Evolutionary conservation across 2,797 vertebrate genomes (phyloP).

Genomic region (Pipistrellus pipistrellus): DNA sequence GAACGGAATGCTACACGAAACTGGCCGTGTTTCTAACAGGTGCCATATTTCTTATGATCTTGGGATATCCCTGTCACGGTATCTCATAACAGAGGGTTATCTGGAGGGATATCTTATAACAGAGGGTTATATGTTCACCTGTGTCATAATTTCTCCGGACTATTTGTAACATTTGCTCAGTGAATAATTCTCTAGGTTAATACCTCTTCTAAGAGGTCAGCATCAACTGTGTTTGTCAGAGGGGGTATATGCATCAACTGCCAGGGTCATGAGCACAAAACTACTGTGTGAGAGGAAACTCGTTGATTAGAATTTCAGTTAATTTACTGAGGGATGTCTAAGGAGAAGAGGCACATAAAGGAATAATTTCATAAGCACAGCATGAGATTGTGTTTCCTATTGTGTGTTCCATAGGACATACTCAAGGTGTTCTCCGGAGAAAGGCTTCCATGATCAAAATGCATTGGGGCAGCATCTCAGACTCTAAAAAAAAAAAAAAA

Average conservation of each 20-base stretch:
- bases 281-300: neutral
- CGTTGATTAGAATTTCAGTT: neutral
- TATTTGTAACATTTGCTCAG: neutral
- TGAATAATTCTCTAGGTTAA: constrained; percentile 14
- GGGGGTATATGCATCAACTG: neutral
- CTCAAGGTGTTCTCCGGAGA: neutral
- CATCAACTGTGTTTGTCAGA: neutral
- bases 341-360: neutral
- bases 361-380: neutral
- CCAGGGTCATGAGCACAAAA: neutral
- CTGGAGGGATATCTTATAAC: neutral
- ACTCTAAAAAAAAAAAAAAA: too few species aligned
- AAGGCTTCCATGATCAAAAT: neutral
- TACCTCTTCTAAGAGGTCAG: constrained; percentile 45
- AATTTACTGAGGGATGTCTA: neutral
- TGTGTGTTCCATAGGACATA: neutral
- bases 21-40: neutral
- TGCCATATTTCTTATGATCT: neutral
- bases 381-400: neutral
- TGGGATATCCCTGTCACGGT: neutral
- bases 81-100: neutral
- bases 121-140: neutral
- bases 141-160: neutral
- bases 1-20: neutral
- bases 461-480: neutral